Conservation (phyloP, 2,113 vertebrate species). For the Apteryx mantelli region DNA sequence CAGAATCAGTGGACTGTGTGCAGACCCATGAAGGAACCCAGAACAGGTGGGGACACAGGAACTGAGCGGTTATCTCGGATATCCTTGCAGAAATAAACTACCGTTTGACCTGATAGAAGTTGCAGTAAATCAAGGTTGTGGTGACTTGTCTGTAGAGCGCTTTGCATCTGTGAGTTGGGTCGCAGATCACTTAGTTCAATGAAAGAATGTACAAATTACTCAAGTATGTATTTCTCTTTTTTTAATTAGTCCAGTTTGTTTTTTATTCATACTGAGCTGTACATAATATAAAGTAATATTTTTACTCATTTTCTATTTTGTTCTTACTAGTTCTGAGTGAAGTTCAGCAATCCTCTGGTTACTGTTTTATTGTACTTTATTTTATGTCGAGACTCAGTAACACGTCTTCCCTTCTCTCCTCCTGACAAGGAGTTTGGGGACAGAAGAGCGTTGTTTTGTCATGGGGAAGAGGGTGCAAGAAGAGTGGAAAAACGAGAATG, state of each 20-base stretch:
- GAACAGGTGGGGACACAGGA: conserved; percentile 84
- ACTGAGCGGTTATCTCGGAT: rapidly evolving
- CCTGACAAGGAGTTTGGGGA: rapidly evolving
- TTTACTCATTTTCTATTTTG: not conserved
- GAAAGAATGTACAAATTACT: not conserved
- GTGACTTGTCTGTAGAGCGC: not conserved
- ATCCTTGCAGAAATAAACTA: rapidly evolving
- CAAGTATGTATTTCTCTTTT: not conserved
- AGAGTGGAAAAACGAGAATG: rapidly evolving
- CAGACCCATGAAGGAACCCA: conserved; percentile 95
- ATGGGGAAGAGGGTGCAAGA: rapidly evolving
- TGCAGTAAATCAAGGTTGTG: rapidly evolving
- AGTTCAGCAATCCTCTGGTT: not conserved
- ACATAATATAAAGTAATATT: rapidly evolving
- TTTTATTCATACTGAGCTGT: not conserved
- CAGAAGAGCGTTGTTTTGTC: not conserved
- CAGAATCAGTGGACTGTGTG: conserved; percentile 98
- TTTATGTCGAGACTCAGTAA: not conserved
- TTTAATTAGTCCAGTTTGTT: not conserved
- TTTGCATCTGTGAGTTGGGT: not conserved
- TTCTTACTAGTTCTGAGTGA: not conserved
- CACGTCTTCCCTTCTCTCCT: not conserved
- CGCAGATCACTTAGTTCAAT: not conserved
- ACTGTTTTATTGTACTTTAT: not conserved
- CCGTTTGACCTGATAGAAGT: rapidly evolving